phyloP scores from a whole-genome alignment of 2,888 invertebrate genomes.

The Drosophila flavopinicola region DNA sequence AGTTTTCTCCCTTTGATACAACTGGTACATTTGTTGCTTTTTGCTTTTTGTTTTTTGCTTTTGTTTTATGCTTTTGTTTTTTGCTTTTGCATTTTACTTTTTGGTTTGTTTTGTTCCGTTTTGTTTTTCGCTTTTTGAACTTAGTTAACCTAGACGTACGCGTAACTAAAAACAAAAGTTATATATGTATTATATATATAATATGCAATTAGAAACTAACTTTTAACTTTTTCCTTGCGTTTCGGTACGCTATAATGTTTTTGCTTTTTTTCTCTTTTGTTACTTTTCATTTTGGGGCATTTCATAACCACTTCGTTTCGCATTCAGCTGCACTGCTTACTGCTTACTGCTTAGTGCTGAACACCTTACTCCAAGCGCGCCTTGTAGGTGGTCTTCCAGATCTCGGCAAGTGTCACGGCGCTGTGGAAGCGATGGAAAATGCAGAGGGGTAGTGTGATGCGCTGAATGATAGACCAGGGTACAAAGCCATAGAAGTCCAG shows the following conservation, averaged over 20 bases:
- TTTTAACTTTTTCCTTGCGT: slow-evolving; percentile 58
- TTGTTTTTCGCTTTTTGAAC: slow-evolving; percentile 49
- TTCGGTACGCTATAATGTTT: slow-evolving; percentile 44
- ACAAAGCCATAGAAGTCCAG: slow-evolving; percentile 96
- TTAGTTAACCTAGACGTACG: slow-evolving; percentile 65
- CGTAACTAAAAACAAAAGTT: slow-evolving; percentile 58
- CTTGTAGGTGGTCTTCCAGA: slow-evolving; percentile 98
- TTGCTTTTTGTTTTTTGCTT: slow-evolving; percentile 5
- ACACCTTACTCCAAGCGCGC: slow-evolving; percentile 91
- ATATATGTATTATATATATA: slow-evolving; percentile 47
- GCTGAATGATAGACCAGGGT: slow-evolving; percentile 96
- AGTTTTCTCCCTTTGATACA: slow-evolving; percentile 36
- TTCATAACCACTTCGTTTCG: slow-evolving; percentile 43
- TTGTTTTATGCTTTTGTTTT: slow-evolving; percentile 4
- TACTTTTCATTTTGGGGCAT: slow-evolving; percentile 57
- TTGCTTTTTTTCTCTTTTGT: slow-evolving; percentile 37
- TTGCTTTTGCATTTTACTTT: no score
- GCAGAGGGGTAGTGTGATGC: slow-evolving; percentile 96
- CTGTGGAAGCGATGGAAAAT: slow-evolving; percentile 99
- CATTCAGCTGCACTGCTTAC: slow-evolving; percentile 9
- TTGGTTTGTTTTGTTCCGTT: no score
- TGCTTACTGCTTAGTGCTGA: no score
- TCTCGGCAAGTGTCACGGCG: slow-evolving; percentile 96
- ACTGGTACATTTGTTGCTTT: slow-evolving; percentile 17
- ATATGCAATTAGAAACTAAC: slow-evolving; percentile 75